Percentiles rank a stretch among this genome's conserved stretches.
phyloP scores from a whole-genome alignment of 2,888 invertebrate species.

The Pimpla rufipes region DNA sequence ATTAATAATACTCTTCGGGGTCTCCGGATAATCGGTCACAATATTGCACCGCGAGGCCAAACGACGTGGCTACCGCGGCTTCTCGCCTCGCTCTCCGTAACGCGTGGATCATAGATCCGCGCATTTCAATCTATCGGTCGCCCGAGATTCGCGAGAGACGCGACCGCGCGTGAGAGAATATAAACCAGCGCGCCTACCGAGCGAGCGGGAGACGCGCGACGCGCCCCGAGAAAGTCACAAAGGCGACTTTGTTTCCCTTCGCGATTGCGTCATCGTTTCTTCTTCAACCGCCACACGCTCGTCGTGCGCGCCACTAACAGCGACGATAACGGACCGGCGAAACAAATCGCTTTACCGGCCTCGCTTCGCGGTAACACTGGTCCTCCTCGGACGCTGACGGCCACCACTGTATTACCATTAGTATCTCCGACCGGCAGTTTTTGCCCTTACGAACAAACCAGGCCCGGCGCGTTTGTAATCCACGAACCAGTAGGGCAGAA shows the following conservation, averaged over 20 bases:
- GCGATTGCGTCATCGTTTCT: constrained; percentile 73
- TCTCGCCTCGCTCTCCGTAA: constrained; percentile 27
- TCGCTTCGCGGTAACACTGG: constrained; percentile 30
- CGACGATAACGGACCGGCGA: constrained; percentile 47
- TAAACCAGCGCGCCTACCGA: constrained; percentile 31
- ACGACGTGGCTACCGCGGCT: constrained; percentile 16
- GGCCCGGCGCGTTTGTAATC: neutral
- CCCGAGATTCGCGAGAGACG: constrained; percentile 22
- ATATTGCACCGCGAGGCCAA: constrained; percentile 65
- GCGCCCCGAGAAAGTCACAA: constrained; percentile 73
- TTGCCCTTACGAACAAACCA: constrained; percentile 2
- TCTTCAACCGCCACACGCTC: constrained; percentile 44
- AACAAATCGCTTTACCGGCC: constrained; percentile 68
- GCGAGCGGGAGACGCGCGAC: constrained; percentile 53
- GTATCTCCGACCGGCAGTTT: constrained; percentile 6
- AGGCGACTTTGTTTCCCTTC: constrained; percentile 80
- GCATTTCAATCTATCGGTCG: constrained; percentile 37
- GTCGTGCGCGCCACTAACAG: constrained; percentile 9
- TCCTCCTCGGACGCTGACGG: constrained; percentile 2
- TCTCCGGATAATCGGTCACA: constrained; percentile 71
- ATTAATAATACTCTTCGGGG: constrained; percentile 78
- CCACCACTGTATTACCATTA: constrained; percentile 26
- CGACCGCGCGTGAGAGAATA: constrained; percentile 47
- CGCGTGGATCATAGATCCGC: constrained; percentile 35
- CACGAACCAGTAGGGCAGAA: no score